These are phyloP conservation scores for Periophthalmus magnuspinnatus DNA, from an alignment of 2,797 vertebrate species.

Conservation along the genomic window DNA sequence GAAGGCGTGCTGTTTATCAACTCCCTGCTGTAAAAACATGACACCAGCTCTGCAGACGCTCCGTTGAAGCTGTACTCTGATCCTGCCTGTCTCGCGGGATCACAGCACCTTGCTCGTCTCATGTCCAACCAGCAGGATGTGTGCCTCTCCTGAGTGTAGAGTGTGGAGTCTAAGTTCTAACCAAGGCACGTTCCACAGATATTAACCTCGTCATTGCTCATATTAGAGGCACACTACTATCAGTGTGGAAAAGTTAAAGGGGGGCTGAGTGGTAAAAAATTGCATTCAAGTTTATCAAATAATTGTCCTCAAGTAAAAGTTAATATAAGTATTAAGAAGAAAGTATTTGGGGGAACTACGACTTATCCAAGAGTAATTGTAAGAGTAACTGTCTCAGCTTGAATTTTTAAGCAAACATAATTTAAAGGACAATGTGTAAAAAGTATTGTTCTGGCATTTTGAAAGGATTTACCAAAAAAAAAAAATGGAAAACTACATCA, in stretches of 20 bases:
- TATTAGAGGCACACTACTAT: constrained; percentile 18
- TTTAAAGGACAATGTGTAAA: not conserved
- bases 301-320: no score
- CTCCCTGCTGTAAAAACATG: constrained; percentile 40
- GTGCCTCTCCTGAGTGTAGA: constrained; percentile 4
- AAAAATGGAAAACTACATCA: no score
- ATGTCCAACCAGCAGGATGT: constrained; percentile 16
- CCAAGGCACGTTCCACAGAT: constrained; percentile 18
- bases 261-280: no score
- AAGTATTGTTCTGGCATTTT: not conserved
- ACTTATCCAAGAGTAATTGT: not conserved
- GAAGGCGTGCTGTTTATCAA: constrained; percentile 42
- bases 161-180: not conserved
- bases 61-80: constrained; percentile 57
- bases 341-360: no score
- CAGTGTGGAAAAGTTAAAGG: no score
- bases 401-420: not conserved
- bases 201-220: constrained; percentile 23
- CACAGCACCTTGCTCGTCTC: constrained; percentile 13
- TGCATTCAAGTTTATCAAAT: no score
- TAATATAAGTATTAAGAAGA: no score
- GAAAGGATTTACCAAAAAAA: not conserved
- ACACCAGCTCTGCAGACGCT: constrained; percentile 46
- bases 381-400: not conserved
- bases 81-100: constrained; percentile 45